Evolutionary conservation across 2,888 invertebrate species (phyloP).

Genomic region (Sminthurides aquaticus): DNA sequence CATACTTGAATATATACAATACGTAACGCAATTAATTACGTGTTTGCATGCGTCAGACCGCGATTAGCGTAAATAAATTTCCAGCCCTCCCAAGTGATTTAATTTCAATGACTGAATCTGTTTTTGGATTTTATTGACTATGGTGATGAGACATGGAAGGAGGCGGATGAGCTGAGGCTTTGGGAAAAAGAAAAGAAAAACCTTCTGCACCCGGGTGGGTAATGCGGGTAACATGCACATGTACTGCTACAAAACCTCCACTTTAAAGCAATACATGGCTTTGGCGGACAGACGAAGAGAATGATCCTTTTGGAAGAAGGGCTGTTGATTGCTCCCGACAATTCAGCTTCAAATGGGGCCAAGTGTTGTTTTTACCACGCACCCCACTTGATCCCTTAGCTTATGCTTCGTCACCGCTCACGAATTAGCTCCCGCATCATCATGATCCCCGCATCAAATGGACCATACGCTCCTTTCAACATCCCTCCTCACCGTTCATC

Average conservation of each 20-base stretch:
- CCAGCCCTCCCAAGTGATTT: too few species aligned
- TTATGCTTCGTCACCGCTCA: conserved; percentile 6
- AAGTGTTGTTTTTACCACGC: conserved; percentile 7
- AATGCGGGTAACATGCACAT: too few species aligned
- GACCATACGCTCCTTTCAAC: conserved; percentile 3
- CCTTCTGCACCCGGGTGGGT: too few species aligned
- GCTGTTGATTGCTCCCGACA: neutral
- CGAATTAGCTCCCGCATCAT: conserved; percentile 1
- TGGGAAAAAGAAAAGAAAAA: too few species aligned
- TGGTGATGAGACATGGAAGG: too few species aligned
- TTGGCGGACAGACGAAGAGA: too few species aligned
- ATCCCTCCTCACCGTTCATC: neutral
- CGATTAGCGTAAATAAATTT: neutral
- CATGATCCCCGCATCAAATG: neutral
- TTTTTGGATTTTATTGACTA: too few species aligned
- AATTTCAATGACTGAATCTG: too few species aligned
- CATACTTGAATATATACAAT: neutral
- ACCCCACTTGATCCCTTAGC: neutral
- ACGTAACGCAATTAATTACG: neutral
- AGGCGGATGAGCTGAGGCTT: too few species aligned
- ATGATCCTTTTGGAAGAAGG: too few species aligned
- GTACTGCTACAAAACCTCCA: too few species aligned
- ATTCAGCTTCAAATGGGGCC: neutral
- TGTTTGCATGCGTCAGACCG: neutral
- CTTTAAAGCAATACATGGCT: too few species aligned